Evolutionary conservation across 2,113 vertebrate species (phyloP), one percentile per base, ranked within the genome.

Genomic region (Rhinoptilus africanus): DNA sequence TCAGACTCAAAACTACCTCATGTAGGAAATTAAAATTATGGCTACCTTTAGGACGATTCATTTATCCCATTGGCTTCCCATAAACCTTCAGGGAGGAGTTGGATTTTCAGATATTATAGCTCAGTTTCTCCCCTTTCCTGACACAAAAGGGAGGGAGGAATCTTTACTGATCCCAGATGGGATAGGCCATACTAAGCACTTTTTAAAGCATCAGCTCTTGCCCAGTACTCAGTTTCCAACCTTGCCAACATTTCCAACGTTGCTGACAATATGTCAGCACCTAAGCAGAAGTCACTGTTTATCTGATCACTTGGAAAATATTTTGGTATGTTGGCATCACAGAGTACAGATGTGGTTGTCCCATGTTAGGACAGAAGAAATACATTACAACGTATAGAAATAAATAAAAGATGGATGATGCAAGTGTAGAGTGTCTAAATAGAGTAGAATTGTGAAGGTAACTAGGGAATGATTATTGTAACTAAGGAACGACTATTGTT

Each of bases 11-110:
- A 90, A 45, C 27, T 71, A 45, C 50, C 22, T 91, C 71, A 76
- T 28, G 27, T 39, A 77, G 51, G 67, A 93, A 95, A 88, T 85
- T 92, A 76, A 95, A 92, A 90, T 83, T 75, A 85, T 69, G 39
- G 17, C 14, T 82, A 34, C 12, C 30, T 85, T 92, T 80, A 80
- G 4, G 5, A 62, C n/a, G 57, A 88, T 85, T 92, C 23, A 76
- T 92, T 88, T 76, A n/a, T 75, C 19, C 83, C 39, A 62, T 54
- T 73, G 59, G 10, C 35, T 79, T 95, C 15, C 47, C 32, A 62
- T 12, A 85, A 85, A 69, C 19, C 34, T 68, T 41, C 60, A 6
- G 17, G 32, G 43, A 63, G 15, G 41, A 86, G 37, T 7, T n/a
- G 24, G 20, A 50, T 88, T 94, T 93, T 88, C 69, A 92, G 24